Percentiles rank a stretch among this genome's conserved stretches.
Conservation (phyloP, 2,113 vertebrate species). For the Carassius gibelio region DNA sequence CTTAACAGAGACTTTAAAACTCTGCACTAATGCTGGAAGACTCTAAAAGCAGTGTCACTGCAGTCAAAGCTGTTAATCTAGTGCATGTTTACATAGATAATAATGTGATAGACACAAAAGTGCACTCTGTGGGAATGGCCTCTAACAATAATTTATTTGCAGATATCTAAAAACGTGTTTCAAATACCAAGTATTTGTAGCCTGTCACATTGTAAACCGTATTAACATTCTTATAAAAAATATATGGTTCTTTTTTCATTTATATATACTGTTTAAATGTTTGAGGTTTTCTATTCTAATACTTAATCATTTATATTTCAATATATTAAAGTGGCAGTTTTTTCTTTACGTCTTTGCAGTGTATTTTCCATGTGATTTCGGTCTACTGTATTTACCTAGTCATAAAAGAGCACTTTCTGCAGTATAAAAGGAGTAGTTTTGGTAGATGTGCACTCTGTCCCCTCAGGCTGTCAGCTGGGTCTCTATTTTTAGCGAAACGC, state of each 20-base stretch:
- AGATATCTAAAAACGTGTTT: background rate
- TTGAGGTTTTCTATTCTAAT: background rate
- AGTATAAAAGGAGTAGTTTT: constrained; percentile 45
- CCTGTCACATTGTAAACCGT: background rate
- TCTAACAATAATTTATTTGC: background rate
- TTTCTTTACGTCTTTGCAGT: background rate
- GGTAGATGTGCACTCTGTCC: constrained; percentile 56
- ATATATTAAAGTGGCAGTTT: background rate
- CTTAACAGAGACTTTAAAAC: background rate
- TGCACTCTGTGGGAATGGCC: background rate
- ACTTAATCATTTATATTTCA: background rate
- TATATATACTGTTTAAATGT: background rate
- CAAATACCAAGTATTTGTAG: background rate
- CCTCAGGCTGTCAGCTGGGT: constrained; percentile 66
- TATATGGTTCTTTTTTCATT: background rate
- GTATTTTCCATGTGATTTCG: background rate
- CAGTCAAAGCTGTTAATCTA: background rate
- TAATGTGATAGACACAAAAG: background rate
- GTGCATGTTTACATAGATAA: background rate
- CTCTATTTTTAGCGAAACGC: constrained; percentile 69
- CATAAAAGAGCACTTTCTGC: constrained; percentile 24
- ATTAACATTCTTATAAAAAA: background rate
- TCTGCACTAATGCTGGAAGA: background rate
- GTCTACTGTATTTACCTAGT: background rate
- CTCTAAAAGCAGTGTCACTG: background rate